A percentile compares a stretch with the other conserved stretches of the same genome.
Evolutionary conservation across 2,113 vertebrate species (phyloP).

Genomic region (Acanthisitta chloris): DNA sequence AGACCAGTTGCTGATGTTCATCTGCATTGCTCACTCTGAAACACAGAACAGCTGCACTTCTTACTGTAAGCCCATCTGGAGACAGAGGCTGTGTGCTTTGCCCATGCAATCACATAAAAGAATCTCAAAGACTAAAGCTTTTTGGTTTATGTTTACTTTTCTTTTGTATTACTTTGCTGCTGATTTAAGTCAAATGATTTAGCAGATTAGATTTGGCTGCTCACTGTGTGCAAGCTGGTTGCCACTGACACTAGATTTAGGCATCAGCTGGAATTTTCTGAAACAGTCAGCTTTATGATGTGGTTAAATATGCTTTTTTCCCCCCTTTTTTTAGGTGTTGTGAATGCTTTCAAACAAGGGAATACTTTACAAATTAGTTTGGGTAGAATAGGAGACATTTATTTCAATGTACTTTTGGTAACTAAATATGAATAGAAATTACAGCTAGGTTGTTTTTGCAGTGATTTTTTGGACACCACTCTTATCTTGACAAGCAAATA

Average conservation of each 20-base stretch:
- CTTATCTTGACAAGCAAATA: background rate
- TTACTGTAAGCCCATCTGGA: background rate
- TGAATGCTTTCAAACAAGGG: conserved; percentile 7
- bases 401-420: conserved; percentile 20
- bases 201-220: background rate
- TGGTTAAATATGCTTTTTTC: conserved; percentile 37
- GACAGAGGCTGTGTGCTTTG: background rate
- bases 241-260: background rate
- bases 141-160: background rate
- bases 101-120: background rate
- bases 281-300: conserved; percentile 40
- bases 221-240: conserved; percentile 1
- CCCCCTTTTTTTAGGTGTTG: conserved; percentile 24
- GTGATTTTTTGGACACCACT: conserved; percentile 34
- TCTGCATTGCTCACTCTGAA: no score
- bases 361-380: background rate
- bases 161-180: background rate
- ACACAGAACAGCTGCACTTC: background rate
- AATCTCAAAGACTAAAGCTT: background rate
- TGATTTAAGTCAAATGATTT: background rate
- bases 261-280: conserved; percentile 32
- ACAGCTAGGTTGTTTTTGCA: conserved; percentile 7
- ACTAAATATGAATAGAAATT: conserved; percentile 56
- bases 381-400: conserved; percentile 32
- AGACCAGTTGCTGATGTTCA: background rate